Evolutionary conservation across 2,888 invertebrate species (phyloP).

Genomic region (Gibbula magus): DNA sequence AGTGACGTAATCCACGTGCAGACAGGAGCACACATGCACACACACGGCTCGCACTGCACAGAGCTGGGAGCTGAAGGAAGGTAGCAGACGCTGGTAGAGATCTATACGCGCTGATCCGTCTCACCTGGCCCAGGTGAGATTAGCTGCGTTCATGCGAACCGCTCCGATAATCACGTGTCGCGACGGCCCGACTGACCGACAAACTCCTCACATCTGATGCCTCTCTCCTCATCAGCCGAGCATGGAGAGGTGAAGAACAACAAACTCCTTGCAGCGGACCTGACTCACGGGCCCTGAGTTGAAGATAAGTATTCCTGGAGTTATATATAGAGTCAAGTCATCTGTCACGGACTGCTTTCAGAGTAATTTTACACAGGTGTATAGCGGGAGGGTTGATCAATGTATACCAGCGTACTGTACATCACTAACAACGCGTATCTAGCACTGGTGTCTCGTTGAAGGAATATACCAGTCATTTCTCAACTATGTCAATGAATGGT

Average conservation of each 20-base stretch:
- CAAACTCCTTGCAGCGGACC: too few relatives aligned
- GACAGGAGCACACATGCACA: background rate
- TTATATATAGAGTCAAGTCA: background rate
- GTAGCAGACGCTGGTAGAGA: background rate
- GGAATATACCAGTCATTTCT: too few relatives aligned
- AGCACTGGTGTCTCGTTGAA: too few relatives aligned
- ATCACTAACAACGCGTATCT: too few relatives aligned
- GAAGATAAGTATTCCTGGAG: background rate
- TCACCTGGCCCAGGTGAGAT: background rate
- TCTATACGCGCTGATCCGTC: background rate
- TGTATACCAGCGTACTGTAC: too few relatives aligned
- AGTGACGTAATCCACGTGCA: constrained; percentile 15
- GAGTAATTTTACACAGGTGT: background rate
- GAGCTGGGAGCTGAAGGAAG: background rate
- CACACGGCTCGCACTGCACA: background rate
- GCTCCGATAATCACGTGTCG: background rate
- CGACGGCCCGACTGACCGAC: background rate
- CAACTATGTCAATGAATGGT: too few relatives aligned
- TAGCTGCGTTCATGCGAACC: constrained; percentile 1
- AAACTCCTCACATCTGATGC: too few relatives aligned
- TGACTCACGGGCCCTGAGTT: too few relatives aligned
- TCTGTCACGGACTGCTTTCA: background rate
- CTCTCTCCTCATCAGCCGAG: too few relatives aligned
- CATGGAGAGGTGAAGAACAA: too few relatives aligned
- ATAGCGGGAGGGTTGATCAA: background rate